Evolutionary conservation across 1,140 invertebrate species (phyloP).

Genomic region (Xylocopa sonorina): DNA sequence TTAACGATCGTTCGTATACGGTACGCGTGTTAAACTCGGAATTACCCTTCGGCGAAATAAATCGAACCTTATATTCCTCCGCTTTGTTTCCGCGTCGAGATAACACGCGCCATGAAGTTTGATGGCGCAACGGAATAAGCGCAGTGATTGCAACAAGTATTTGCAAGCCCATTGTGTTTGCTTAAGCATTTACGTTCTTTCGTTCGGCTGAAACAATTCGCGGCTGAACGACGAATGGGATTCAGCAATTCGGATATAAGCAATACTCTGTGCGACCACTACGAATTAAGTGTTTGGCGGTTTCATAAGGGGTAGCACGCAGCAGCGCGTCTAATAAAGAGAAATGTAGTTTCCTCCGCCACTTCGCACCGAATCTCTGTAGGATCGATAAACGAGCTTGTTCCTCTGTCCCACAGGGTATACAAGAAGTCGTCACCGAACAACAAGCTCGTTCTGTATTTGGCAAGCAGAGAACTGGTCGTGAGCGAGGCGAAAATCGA

Average conservation of each 20-base stretch:
- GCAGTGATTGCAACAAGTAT: no score
- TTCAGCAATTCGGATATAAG: no score
- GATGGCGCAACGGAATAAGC: background rate
- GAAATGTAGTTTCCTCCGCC: background rate
- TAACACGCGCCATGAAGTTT: background rate
- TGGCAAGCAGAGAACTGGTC: slow-evolving; percentile 89
- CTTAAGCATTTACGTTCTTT: no score
- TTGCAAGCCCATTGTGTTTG: no score
- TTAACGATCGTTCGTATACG: background rate
- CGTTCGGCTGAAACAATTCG: no score
- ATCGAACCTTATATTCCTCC: background rate
- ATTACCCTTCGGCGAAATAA: background rate
- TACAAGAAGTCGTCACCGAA: slow-evolving; percentile 91
- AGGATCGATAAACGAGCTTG: no score
- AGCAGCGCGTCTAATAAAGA: background rate
- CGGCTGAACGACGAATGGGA: no score
- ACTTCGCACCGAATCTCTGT: background rate
- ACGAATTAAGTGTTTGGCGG: background rate
- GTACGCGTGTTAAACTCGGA: background rate
- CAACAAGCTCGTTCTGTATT: slow-evolving; percentile 90
- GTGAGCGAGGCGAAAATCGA: slow-evolving; percentile 88
- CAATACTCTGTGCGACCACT: no score
- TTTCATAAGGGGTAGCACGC: background rate
- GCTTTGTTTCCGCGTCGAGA: background rate
- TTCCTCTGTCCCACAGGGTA: slow-evolving; percentile 60